These are phyloP conservation scores for Leptinotarsa texana DNA, from an alignment of 1,140 invertebrate species.

Conservation along the genomic window DNA sequence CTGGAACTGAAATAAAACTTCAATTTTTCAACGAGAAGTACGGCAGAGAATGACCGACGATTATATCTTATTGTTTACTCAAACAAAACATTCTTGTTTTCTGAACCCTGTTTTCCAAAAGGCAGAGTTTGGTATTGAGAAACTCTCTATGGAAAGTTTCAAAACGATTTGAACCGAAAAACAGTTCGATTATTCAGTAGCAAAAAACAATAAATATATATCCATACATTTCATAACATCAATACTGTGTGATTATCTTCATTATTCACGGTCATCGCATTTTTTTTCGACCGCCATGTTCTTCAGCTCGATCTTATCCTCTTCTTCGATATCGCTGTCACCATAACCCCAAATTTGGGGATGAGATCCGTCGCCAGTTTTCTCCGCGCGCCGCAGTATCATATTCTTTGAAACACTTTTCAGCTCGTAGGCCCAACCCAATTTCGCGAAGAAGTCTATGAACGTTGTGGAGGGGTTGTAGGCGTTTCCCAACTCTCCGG, in stretches of 20 bases:
- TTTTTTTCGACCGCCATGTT: slow-evolving; percentile 26
- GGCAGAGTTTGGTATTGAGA: too few species aligned
- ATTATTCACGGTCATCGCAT: neutral
- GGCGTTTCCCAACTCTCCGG: slow-evolving; percentile 74
- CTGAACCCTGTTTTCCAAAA: too few species aligned
- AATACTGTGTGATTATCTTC: neutral
- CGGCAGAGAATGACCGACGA: too few species aligned
- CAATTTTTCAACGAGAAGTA: too few species aligned
- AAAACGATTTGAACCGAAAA: neutral
- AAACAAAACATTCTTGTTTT: too few species aligned
- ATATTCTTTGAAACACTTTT: slow-evolving; percentile 67
- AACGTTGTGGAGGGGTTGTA: slow-evolving; percentile 73
- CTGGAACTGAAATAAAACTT: too few species aligned
- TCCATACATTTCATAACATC: neutral
- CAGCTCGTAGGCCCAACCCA: slow-evolving; percentile 77
- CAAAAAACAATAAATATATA: slow-evolving; percentile 14
- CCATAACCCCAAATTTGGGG: slow-evolving; percentile 59
- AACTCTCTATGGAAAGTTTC: too few species aligned
- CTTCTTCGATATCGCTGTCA: slow-evolving; percentile 55
- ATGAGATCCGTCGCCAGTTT: slow-evolving; percentile 67
- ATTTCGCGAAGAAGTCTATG: slow-evolving; percentile 70
- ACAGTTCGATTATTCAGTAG: neutral
- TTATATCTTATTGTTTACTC: too few species aligned
- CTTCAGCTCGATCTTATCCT: slow-evolving; percentile 53
- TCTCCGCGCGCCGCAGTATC: slow-evolving; percentile 64